Conservation (phyloP, 2,113 vertebrate genomes). For the Corythoichthys intestinalis region DNA sequence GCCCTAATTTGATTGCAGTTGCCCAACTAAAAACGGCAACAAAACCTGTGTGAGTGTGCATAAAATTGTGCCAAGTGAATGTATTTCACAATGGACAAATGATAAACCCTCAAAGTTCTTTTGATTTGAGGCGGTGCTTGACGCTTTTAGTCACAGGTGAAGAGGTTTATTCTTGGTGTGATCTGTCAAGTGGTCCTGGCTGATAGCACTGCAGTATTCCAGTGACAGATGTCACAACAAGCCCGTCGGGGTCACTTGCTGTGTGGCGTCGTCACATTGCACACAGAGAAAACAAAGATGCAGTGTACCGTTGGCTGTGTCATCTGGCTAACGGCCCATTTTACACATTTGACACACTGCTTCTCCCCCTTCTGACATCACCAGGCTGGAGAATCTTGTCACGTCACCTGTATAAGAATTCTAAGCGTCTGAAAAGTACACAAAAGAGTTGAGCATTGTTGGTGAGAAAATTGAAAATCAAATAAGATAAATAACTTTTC, state of each 20-base stretch:
- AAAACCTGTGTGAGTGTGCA: neutral
- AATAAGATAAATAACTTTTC: too few relatives aligned
- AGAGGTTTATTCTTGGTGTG: conserved; percentile 44
- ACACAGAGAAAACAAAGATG: conserved; percentile 62
- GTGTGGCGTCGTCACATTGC: conserved; percentile 45
- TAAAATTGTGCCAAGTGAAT: neutral
- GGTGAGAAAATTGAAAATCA: too few relatives aligned
- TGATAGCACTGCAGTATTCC: conserved; percentile 53
- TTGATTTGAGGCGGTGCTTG: conserved; percentile 14
- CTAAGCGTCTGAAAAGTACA: neutral
- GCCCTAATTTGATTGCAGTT: neutral
- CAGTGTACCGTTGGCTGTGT: conserved; percentile 65
- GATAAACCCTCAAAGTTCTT: conserved; percentile 1
- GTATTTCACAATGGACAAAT: neutral
- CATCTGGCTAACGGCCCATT: conserved; percentile 57
- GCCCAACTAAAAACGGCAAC: neutral
- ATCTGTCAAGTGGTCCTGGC: conserved; percentile 44
- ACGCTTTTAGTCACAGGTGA: conserved; percentile 55
- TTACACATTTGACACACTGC: conserved; percentile 18
- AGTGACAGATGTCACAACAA: conserved; percentile 61
- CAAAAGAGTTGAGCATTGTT: neutral
- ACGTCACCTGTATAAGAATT: neutral
- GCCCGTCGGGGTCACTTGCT: conserved; percentile 42
- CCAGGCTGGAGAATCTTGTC: neutral
- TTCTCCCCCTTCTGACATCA: conserved; percentile 7